phyloP scores from a whole-genome alignment of 2,797 vertebrate genomes.

The Meda fulgida region DNA sequence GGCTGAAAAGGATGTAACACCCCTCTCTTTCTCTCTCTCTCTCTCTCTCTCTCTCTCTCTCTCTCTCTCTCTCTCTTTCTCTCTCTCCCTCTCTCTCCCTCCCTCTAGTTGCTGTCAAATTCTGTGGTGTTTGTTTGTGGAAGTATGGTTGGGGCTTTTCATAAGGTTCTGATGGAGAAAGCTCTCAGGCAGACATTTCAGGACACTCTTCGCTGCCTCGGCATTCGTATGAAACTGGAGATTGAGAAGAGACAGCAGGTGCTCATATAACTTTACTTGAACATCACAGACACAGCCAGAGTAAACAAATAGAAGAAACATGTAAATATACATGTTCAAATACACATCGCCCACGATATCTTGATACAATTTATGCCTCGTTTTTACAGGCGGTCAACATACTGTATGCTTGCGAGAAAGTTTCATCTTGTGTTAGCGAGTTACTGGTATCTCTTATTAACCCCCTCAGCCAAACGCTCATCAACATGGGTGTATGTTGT shows the following conservation, averaged over 20 bases:
- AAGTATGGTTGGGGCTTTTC: constrained; percentile 89
- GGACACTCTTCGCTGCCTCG: constrained; percentile 89
- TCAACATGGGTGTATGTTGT: background rate
- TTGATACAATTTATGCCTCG: background rate
- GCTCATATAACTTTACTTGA: constrained; percentile 45
- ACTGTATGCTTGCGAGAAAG: no score
- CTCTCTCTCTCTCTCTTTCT: background rate
- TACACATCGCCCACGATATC: background rate
- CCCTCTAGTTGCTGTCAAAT: constrained; percentile 87
- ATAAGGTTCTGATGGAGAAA: constrained; percentile 93
- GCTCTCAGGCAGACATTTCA: constrained; percentile 90
- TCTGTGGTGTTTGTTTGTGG: constrained; percentile 90
- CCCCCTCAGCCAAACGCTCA: background rate
- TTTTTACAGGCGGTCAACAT: background rate
- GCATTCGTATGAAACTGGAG: constrained; percentile 93
- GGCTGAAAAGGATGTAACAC: constrained; percentile 10
- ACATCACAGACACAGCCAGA: constrained; percentile 5
- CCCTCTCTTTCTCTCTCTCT: background rate
- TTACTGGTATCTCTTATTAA: background rate
- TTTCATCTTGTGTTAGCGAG: background rate
- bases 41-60: background rate
- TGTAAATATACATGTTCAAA: background rate
- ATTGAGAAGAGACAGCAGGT: constrained; percentile 97
- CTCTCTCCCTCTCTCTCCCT: background rate
- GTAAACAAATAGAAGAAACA: background rate